A percentile compares a stretch with the other conserved stretches of the same genome.
These are phyloP conservation scores for Drosophila maculinotata DNA, from an alignment of 2,888 invertebrate species.

Conservation along the genomic window DNA sequence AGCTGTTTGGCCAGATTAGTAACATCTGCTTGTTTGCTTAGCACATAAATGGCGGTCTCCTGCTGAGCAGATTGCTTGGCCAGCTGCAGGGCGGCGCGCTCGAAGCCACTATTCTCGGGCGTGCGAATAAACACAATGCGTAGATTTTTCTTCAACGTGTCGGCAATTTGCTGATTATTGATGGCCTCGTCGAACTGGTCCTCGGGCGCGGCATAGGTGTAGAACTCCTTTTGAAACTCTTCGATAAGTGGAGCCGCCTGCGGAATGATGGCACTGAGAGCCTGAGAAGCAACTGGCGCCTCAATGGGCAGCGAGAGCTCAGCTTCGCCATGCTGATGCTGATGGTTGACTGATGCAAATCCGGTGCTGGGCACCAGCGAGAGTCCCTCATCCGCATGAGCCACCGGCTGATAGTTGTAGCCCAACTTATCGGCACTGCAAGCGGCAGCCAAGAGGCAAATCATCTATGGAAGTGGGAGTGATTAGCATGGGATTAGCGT, in stretches of 20 bases:
- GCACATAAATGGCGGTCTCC: conserved; percentile 82
- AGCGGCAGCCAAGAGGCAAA: conserved; percentile 70
- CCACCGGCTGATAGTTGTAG: conserved; percentile 77
- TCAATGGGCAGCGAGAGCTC: conserved; percentile 63
- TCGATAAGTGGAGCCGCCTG: conserved; percentile 60
- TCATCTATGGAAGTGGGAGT: conserved; percentile 40
- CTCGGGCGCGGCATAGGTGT: conserved; percentile 82
- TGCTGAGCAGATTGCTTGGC: conserved; percentile 79
- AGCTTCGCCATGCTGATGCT: conserved; percentile 61
- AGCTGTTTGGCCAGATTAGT: conserved; percentile 76
- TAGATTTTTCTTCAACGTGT: conserved; percentile 77
- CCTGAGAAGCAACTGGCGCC: conserved; percentile 16
- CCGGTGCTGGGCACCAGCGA: conserved; percentile 49
- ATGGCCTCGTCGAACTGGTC: conserved; percentile 75
- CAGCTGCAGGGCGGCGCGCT: conserved; percentile 75
- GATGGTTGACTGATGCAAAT: conserved; percentile 18
- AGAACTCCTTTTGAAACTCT: conserved; percentile 81
- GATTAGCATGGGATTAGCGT: conserved; percentile 10
- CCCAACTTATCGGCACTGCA: conserved; percentile 72
- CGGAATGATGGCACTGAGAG: conserved; percentile 36
- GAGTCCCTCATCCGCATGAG: conserved; percentile 60
- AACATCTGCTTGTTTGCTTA: conserved; percentile 80
- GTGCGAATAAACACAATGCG: conserved; percentile 83
- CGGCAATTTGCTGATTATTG: conserved; percentile 63
- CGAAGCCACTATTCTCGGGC: conserved; percentile 80